These are phyloP conservation scores for Baronia brevicornis DNA, from an alignment of 2,888 invertebrate genomes.

Conservation along the genomic window DNA sequence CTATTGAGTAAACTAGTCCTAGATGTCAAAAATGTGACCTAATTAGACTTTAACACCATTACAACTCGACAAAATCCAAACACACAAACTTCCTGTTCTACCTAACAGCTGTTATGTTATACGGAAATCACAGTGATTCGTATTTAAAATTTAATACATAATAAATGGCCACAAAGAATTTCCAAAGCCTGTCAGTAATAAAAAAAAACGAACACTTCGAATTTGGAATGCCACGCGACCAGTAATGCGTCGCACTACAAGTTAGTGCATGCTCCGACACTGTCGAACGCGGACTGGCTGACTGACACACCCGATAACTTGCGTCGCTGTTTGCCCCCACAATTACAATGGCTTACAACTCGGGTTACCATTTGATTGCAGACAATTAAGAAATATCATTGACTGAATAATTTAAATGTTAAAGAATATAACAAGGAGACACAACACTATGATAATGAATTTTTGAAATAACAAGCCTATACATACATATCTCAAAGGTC, in stretches of 20 bases:
- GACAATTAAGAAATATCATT: constrained; percentile 1
- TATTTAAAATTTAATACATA: constrained; percentile 1
- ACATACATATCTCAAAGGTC: too few species aligned
- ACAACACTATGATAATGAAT: too few species aligned
- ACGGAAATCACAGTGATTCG: background rate
- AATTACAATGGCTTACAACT: constrained; percentile 1
- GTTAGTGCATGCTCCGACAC: constrained; percentile 3
- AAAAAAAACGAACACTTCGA: constrained; percentile 8
- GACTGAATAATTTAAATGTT: background rate
- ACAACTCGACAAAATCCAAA: too few species aligned
- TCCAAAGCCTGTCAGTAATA: background rate
- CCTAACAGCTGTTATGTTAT: constrained; percentile 1
- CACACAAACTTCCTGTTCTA: constrained; percentile 6
- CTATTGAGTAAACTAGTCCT: background rate
- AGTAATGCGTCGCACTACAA: constrained; percentile 11
- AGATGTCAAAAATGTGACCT: background rate
- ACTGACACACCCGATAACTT: constrained; percentile 18
- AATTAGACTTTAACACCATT: constrained; percentile 3
- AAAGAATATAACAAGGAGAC: background rate
- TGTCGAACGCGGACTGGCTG: constrained; percentile 10
- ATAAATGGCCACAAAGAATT: constrained; percentile 2
- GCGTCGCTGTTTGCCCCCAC: constrained; percentile 10
- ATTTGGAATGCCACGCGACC: constrained; percentile 10
- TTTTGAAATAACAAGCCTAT: too few species aligned
- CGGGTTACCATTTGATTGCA: constrained; percentile 1